Conservation (phyloP, 2,113 vertebrate genomes). For the Bombycilla garrulus region DNA sequence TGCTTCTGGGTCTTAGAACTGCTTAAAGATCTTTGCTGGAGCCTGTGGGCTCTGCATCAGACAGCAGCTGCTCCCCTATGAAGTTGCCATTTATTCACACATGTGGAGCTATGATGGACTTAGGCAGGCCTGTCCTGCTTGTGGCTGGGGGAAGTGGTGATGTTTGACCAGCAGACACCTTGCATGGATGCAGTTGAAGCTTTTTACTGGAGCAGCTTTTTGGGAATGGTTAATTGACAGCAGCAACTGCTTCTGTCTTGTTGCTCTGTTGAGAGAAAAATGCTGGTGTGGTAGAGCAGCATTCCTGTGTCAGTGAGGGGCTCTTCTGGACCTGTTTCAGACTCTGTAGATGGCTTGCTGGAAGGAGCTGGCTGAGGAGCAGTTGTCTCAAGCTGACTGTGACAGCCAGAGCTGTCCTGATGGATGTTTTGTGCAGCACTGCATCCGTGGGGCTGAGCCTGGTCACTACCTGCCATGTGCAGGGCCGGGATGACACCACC, state of each 20-base stretch:
- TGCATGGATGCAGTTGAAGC: not conserved
- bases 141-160: not conserved
- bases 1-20: not conserved
- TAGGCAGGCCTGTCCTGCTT: not conserved
- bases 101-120: not conserved
- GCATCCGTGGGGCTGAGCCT: not conserved
- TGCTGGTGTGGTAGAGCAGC: not conserved
- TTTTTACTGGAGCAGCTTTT: not conserved
- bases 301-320: not conserved
- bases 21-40: not conserved
- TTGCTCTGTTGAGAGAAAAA: not conserved
- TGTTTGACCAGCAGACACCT: not conserved
- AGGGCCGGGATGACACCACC: not conserved
- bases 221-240: not conserved
- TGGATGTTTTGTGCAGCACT: not conserved
- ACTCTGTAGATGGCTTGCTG: not conserved
- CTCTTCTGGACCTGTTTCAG: not conserved
- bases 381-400: not conserved
- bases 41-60: not conserved
- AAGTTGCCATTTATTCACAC: not conserved
- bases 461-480: not conserved
- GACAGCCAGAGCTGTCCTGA: not conserved
- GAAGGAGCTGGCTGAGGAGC: not conserved
- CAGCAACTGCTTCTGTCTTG: not conserved
- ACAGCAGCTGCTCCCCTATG: not conserved